Base-by-base conservation (phyloP, 2,113 vertebrate genomes). In the Bujurquina vittata region DNA sequence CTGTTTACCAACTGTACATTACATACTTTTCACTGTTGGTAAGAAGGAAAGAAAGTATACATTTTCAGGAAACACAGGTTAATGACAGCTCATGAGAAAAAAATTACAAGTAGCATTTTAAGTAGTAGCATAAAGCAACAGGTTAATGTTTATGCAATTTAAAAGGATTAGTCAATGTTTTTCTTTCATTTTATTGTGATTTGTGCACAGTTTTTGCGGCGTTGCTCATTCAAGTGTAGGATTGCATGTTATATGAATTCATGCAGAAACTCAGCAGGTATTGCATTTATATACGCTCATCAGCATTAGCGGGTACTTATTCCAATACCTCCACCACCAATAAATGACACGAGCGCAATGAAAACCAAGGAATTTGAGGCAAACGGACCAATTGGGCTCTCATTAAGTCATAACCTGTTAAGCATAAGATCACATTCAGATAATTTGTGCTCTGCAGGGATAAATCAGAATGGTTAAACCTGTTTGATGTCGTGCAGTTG, bases 401-500 rank as follows among this genome's bases (percentile, higher is more conserved):
- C 40, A 58, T 79, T 81, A 74, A 73, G 62, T 56, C 17, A 17
- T 63, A 81, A 84, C 63, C 26, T 82, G 31, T 69, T 82, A 54
- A 52, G 49, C 56, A 10, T 15, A 33, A 26, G 80, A 84, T 89
- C 29, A 37, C 59, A 60, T 83, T 83, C 7, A 10, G 74, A 80
- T 78, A 59, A 79, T 79, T 78, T 75, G n/a, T 1, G 5, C 65
- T 57, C 56, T 61, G 69, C 61, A 14, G 40, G 58, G 75, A 85
- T 73, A 58, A 82, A 85, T 89, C 65, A 69, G 59, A 89, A 78
- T 20, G 37, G 69, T 80, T 74, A 40, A 88, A 87, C 55, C 52
- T 83, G 83, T 90, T 83, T 90, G 67, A 88, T 79, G 83, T 80
- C 65, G 23, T 57, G 49, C 55, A 59, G 43, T 75, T 69, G 79